These are phyloP conservation scores for Sphecodes monilicornis DNA, from an alignment of 2,888 invertebrate genomes.

Conservation along the genomic window DNA sequence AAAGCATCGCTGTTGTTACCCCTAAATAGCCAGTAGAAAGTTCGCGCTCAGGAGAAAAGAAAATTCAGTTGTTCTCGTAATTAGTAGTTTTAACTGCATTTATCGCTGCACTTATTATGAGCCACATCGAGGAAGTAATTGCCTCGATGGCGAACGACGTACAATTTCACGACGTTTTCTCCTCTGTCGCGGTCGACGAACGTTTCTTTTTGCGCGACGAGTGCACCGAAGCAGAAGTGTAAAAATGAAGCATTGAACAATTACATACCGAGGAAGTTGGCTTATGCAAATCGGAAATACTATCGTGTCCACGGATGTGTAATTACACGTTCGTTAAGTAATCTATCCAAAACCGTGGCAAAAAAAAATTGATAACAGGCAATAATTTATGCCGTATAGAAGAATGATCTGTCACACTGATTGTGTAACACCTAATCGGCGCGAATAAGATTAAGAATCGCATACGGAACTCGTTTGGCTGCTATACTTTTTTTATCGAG, in stretches of 20 bases:
- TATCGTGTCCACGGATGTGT: background rate
- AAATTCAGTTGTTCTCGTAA: conserved; percentile 31
- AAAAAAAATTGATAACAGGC: background rate
- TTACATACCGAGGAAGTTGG: background rate
- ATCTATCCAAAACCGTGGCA: background rate
- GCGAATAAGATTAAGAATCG: conserved; percentile 8
- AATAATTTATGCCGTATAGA: background rate
- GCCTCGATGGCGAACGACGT: background rate
- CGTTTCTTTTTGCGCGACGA: conserved; percentile 1
- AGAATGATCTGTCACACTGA: background rate
- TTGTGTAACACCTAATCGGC: background rate
- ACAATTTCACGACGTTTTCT: conserved; percentile 42
- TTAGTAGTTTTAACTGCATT: conserved; percentile 9
- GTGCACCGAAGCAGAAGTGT: background rate
- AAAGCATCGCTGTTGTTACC: background rate
- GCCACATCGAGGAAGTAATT: conserved; percentile 13
- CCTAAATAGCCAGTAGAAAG: conserved; percentile 25
- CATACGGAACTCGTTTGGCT: background rate
- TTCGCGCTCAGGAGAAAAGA: background rate
- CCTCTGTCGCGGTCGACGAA: conserved; percentile 5
- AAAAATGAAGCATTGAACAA: background rate
- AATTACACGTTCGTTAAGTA: background rate
- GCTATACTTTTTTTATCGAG: background rate
- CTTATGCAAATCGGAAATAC: background rate
- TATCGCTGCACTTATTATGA: conserved; percentile 1